phyloP scores from a whole-genome alignment of 2,888 invertebrate genomes.

The Parelbella ahira region DNA sequence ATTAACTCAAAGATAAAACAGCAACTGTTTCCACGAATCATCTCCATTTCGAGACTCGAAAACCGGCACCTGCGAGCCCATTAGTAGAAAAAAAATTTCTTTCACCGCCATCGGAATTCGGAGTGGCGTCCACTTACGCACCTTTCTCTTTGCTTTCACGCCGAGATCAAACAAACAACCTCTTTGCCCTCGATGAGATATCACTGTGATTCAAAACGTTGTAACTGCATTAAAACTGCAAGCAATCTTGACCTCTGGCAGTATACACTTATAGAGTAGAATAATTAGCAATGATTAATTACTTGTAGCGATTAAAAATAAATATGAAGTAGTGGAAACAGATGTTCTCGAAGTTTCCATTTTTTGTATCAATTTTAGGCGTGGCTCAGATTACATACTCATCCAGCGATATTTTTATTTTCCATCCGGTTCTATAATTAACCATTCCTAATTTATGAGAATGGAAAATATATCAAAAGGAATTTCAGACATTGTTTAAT shows the following conservation, averaged over 20 bases:
- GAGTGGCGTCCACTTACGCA: slow-evolving; percentile 42
- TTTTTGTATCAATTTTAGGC: slow-evolving; percentile 40
- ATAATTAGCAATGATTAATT: background rate
- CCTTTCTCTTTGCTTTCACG: slow-evolving; percentile 73
- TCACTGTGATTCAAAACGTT: slow-evolving; percentile 29
- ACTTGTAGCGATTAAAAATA: background rate
- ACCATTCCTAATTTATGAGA: too few species aligned
- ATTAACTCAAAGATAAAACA: too few species aligned
- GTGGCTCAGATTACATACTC: slow-evolving; percentile 27
- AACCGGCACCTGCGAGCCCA: slow-evolving; percentile 33
- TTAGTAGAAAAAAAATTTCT: slow-evolving; percentile 49
- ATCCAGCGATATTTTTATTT: slow-evolving; percentile 15
- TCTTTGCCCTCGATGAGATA: slow-evolving; percentile 51
- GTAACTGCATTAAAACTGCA: slow-evolving; percentile 25
- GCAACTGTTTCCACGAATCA: background rate
- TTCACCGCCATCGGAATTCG: slow-evolving; percentile 64
- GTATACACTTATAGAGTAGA: background rate
- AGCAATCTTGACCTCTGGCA: slow-evolving; percentile 17
- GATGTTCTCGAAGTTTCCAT: slow-evolving; percentile 48
- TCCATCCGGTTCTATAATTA: slow-evolving; percentile 2
- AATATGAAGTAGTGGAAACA: slow-evolving; percentile 34
- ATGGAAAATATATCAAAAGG: too few species aligned
- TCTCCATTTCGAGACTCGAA: slow-evolving; percentile 3
- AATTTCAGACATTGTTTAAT: too few species aligned
- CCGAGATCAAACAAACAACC: slow-evolving; percentile 49